A percentile compares a stretch with the other conserved stretches of the same genome.
These are phyloP conservation scores for Yponomeuta sedellus DNA, from an alignment of 2,888 invertebrate genomes.

Conservation along the genomic window DNA sequence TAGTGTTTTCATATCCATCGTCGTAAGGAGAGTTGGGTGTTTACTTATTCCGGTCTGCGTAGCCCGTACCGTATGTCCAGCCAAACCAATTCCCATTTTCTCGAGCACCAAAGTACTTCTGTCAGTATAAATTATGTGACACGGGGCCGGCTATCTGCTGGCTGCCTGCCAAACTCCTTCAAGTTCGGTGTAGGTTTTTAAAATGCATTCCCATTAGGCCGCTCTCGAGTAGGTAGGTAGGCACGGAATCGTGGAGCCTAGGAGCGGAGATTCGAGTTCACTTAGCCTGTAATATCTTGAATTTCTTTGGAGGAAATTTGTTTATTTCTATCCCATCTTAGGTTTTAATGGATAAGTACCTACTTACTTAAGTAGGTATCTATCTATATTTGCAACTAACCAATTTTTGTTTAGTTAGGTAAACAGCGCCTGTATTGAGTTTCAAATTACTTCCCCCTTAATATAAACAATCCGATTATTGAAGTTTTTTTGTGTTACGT, in stretches of 20 bases:
- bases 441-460: too few relatives aligned
- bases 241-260: not conserved
- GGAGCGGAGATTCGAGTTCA: not conserved
- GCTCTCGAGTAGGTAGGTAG: slow-evolving; percentile 11
- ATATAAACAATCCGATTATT: too few relatives aligned
- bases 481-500: too few relatives aligned
- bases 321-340: not conserved
- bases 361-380: too few relatives aligned
- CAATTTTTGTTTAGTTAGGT: too few relatives aligned
- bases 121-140: not conserved
- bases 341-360: not conserved
- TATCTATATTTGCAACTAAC: too few relatives aligned
- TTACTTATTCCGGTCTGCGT: too few relatives aligned
- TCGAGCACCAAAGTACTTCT: not conserved
- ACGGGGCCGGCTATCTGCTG: slow-evolving; percentile 34
- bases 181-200: slow-evolving; percentile 27
- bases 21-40: too few relatives aligned
- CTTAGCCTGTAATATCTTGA: not conserved
- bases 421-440: too few relatives aligned
- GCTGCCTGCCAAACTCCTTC: slow-evolving; percentile 37
- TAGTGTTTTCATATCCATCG: too few relatives aligned
- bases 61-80: too few relatives aligned
- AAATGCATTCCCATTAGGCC: slow-evolving; percentile 57
- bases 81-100: not conserved
- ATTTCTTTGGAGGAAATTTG: slow-evolving; percentile 4